These are phyloP conservation scores for Lanistes nyassanus DNA, from an alignment of 1,140 invertebrate species.

Conservation along the genomic window DNA sequence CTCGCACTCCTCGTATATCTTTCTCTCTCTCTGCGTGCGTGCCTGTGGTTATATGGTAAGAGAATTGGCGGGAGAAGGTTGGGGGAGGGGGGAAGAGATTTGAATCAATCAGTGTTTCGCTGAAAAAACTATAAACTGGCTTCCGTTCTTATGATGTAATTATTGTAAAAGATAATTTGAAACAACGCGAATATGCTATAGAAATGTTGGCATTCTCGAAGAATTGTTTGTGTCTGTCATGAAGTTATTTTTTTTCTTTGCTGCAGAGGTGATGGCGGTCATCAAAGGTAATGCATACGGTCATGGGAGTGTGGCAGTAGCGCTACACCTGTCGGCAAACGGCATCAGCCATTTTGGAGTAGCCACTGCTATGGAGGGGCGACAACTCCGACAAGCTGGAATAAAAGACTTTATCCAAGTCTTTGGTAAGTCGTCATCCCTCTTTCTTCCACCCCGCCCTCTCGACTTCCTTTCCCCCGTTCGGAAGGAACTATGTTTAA, in stretches of 20 bases:
- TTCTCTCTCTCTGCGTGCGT: background rate
- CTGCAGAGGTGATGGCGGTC: conserved; percentile 48
- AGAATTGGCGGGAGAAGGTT: too few species aligned
- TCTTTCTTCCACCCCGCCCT: too few species aligned
- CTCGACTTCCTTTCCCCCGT: too few species aligned
- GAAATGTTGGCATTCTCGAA: background rate
- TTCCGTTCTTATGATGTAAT: too few species aligned
- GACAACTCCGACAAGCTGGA: conserved; percentile 36
- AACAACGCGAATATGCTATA: background rate
- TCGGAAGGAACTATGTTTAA: too few species aligned
- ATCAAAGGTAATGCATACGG: conserved; percentile 55
- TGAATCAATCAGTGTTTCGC: background rate
- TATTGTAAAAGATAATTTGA: background rate
- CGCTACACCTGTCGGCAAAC: conserved; percentile 33
- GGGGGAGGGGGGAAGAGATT: too few species aligned
- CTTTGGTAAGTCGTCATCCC: conserved; percentile 28
- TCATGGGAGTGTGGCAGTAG: conserved; percentile 44
- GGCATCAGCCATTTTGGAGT: conserved; percentile 49
- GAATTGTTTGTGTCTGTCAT: background rate
- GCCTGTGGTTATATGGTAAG: too few species aligned
- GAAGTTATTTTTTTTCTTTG: background rate
- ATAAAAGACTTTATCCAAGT: conserved; percentile 44
- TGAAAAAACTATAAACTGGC: too few species aligned
- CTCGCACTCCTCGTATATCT: background rate
- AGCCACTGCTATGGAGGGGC: conserved; percentile 45